Conservation (phyloP, 2,797 vertebrate genomes). For the Pampus argenteus region DNA sequence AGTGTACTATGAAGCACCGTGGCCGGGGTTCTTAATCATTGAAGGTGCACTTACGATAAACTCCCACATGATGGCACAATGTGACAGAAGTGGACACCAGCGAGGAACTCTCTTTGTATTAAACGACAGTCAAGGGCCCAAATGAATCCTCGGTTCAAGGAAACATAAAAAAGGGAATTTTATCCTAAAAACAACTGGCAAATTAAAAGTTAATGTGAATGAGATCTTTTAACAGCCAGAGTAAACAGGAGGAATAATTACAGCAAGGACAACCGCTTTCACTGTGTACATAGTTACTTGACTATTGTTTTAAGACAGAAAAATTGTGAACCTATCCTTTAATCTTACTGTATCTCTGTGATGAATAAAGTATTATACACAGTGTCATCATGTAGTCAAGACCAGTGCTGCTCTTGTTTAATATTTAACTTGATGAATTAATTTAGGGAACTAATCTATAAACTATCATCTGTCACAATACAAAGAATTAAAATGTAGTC, state of each 20-base stretch:
- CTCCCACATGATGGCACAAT: conserved; percentile 75
- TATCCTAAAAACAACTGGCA: no score
- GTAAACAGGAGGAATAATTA: background rate
- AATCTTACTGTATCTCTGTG: background rate
- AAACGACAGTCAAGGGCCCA: background rate
- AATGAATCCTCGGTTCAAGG: background rate
- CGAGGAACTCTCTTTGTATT: background rate
- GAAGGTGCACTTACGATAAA: conserved; percentile 56
- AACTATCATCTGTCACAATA: background rate
- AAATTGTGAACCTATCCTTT: background rate
- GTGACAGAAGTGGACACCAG: conserved; percentile 42
- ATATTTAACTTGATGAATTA: background rate
- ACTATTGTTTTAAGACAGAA: no score
- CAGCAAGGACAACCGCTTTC: background rate
- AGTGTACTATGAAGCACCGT: conserved; percentile 18
- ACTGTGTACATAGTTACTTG: no score
- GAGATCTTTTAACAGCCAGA: no score
- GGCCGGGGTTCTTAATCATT: conserved; percentile 1
- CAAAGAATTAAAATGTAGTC: background rate
- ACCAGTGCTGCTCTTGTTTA: background rate
- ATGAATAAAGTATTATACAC: background rate
- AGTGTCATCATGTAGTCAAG: background rate
- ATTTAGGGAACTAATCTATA: background rate
- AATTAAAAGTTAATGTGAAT: no score
- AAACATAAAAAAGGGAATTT: no score